phyloP scores from a whole-genome alignment of 1,140 invertebrate species.

The Coptotermes formosanus region DNA sequence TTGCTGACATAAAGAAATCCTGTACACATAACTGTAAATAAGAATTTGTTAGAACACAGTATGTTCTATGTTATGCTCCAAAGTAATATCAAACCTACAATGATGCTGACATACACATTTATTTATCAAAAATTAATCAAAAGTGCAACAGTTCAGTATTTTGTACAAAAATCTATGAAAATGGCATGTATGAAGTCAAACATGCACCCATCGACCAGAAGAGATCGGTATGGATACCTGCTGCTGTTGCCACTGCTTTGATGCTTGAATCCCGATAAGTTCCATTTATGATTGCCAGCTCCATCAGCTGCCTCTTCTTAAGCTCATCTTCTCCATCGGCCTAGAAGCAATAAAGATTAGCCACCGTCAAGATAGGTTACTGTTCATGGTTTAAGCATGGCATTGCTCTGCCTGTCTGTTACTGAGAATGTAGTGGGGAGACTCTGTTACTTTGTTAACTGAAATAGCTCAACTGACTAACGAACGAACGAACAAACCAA shows the following conservation, averaged over 20 bases:
- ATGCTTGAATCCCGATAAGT: conserved; percentile 96
- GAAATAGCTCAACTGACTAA: too few species aligned
- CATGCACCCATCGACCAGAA: not conserved
- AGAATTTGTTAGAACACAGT: not conserved
- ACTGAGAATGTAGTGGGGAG: too few species aligned
- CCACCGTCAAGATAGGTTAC: conserved; percentile 14
- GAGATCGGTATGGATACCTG: conserved; percentile 50
- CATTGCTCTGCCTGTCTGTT: not conserved
- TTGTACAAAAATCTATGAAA: not conserved
- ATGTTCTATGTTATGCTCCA: not conserved
- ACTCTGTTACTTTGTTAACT: too few species aligned
- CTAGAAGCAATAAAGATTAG: conserved; percentile 58
- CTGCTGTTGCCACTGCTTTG: conserved; percentile 69
- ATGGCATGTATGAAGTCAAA: not conserved
- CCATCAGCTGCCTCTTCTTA: conserved; percentile 99
- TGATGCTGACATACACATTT: not conserved
- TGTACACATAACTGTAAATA: too few species aligned
- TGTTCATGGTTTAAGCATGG: not conserved
- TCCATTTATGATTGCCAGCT: conserved; percentile 99
- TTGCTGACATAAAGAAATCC: too few species aligned
- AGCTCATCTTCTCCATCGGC: conserved; percentile 99
- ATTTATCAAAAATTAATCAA: not conserved
- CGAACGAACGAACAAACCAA: too few species aligned
- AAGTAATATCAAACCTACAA: not conserved
- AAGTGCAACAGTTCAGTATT: not conserved